A percentile compares a stretch with the other conserved stretches of the same genome.
Evolutionary conservation across 2,888 invertebrate species (phyloP).

Genomic region (Lasioglossum villosulum): DNA sequence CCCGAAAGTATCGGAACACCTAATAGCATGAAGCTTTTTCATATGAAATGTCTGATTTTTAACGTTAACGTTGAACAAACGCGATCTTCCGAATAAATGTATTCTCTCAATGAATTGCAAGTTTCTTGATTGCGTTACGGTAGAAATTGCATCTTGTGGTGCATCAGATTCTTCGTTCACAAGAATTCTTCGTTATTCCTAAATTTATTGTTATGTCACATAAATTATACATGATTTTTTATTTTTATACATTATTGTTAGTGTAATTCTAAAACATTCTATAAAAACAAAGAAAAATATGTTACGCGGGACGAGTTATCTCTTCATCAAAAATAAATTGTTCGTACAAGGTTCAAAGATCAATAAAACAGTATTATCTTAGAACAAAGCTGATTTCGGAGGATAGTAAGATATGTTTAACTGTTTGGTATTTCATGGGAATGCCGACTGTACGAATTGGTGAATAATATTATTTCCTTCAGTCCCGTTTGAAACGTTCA

Average conservation of each 20-base stretch:
- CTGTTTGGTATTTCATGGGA: neutral
- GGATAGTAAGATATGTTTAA: neutral
- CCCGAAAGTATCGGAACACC: neutral
- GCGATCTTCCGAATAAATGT: too few species aligned
- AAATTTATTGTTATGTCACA: too few species aligned
- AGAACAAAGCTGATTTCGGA: neutral
- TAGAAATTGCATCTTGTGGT: too few species aligned
- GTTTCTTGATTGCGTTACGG: too few species aligned
- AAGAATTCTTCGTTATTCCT: too few species aligned
- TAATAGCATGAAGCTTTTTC: neutral
- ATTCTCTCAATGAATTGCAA: too few species aligned
- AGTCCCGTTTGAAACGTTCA: conserved; percentile 13
- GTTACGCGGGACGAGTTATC: neutral
- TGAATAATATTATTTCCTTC: neutral
- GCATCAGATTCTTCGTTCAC: too few species aligned
- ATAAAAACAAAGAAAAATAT: too few species aligned
- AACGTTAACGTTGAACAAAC: neutral
- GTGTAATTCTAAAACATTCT: too few species aligned
- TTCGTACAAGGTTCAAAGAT: neutral
- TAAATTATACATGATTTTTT: too few species aligned
- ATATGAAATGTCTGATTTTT: too few species aligned
- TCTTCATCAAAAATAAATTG: neutral
- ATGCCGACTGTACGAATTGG: neutral
- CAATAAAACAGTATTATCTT: neutral
- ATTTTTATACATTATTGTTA: too few species aligned